Percentiles rank a stretch among this genome's conserved stretches.
Conservation (phyloP, 2,113 vertebrate genomes). For the Urocynchramus pylzowi region DNA sequence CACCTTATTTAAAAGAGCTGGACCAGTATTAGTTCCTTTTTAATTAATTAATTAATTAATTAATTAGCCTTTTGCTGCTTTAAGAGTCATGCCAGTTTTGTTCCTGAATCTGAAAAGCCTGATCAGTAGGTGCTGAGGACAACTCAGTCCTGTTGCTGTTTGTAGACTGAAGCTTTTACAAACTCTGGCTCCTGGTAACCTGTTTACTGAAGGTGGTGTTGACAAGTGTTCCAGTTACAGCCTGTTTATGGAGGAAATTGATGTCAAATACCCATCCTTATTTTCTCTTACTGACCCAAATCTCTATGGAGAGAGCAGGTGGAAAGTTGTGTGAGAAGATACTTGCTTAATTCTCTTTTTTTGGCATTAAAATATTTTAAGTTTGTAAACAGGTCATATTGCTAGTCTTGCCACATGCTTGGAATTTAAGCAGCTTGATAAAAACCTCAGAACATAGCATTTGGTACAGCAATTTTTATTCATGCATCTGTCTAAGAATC, state of each 20-base stretch:
- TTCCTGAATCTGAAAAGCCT: neutral
- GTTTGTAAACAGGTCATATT: neutral
- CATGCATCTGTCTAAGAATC: neutral
- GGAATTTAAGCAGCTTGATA: neutral
- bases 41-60: neutral
- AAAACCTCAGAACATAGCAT: neutral
- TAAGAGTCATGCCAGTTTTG: slow-evolving; percentile 3
- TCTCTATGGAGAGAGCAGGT: neutral
- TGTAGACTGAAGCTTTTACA: neutral
- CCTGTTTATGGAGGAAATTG: neutral
- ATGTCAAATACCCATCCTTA: neutral
- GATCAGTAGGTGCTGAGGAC: neutral
- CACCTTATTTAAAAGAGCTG: neutral
- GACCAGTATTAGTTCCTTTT: neutral
- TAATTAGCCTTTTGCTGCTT: neutral
- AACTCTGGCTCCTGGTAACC: neutral
- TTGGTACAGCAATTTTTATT: neutral
- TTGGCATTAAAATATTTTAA: neutral
- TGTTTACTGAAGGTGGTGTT: neutral
- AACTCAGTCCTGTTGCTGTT: neutral
- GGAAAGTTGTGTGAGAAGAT: neutral
- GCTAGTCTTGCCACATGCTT: neutral
- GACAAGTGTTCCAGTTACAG: neutral
- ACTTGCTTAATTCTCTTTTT: neutral
- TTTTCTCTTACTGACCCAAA: neutral